Percentiles rank a stretch among this genome's conserved stretches.
phyloP scores from a whole-genome alignment of 2,888 invertebrate genomes.

The Drosophila neoperkinsi region DNA sequence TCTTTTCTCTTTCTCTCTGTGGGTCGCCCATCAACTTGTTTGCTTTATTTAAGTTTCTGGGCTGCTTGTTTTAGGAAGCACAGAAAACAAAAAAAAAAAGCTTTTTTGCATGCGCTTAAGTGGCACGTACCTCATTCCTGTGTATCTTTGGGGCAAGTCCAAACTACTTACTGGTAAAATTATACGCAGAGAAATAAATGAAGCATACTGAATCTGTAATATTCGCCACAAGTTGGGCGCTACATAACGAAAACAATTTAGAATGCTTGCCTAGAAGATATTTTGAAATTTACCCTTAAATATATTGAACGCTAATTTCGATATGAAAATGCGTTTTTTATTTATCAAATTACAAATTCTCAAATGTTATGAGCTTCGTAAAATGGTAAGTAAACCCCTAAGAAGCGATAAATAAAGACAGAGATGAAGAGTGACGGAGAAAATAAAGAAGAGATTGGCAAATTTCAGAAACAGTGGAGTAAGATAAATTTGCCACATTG shows the following conservation, averaged over 20 bases:
- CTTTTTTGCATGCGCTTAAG: conserved; percentile 46
- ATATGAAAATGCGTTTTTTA: neutral
- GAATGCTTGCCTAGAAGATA: neutral
- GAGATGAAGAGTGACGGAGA: too few species aligned
- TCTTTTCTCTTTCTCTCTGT: conserved; percentile 14
- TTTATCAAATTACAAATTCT: neutral
- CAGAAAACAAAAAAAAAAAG: conserved; percentile 29
- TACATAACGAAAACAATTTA: neutral
- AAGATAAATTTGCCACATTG: too few species aligned
- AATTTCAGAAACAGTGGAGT: neutral
- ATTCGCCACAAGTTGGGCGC: neutral
- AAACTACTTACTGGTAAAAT: conserved; percentile 11
- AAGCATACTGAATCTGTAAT: neutral
- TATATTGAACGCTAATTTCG: neutral
- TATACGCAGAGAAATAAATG: neutral
- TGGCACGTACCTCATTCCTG: conserved; percentile 41
- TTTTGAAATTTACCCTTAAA: neutral
- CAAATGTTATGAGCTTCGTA: too few species aligned
- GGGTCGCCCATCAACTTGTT: conserved; percentile 70
- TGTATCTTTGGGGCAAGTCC: conserved; percentile 26
- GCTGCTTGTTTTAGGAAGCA: conserved; percentile 39
- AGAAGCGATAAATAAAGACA: too few species aligned
- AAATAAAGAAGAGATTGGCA: neutral
- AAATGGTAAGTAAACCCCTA: too few species aligned
- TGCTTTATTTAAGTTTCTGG: conserved; percentile 73